Conservation (phyloP, 1,140 invertebrate genomes). For the Geopemphigus sp. region DNA sequence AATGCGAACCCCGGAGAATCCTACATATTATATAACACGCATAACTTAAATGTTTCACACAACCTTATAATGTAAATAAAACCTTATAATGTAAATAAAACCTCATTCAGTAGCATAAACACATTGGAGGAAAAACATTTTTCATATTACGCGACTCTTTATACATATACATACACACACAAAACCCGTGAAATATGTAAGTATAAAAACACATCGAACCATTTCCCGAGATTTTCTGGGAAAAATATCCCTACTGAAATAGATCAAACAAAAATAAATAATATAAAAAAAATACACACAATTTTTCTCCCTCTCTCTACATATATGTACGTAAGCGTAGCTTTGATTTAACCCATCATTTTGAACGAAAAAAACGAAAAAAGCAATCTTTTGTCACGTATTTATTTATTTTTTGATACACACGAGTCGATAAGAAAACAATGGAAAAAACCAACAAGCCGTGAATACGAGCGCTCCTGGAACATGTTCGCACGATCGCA, state of each 20-base stretch:
- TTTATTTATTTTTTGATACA: background rate
- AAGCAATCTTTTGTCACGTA: background rate
- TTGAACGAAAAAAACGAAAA: slow-evolving; percentile 12
- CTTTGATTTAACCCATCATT: background rate
- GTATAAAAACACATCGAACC: too few species aligned
- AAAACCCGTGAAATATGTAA: background rate
- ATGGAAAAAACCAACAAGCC: slow-evolving; percentile 11
- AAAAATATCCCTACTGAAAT: too few species aligned
- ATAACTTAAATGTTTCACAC: background rate
- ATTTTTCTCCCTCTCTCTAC: too few species aligned
- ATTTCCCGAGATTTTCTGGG: too few species aligned
- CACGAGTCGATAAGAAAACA: slow-evolving; percentile 11
- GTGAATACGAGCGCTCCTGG: background rate
- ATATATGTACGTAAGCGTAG: too few species aligned
- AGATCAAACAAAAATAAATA: too few species aligned
- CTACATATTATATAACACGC: background rate
- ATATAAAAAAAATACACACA: too few species aligned
- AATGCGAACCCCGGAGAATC: background rate
- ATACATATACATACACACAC: too few species aligned
- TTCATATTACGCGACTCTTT: background rate
- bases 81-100: background rate
- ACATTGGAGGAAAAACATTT: background rate
- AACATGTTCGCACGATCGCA: slow-evolving; percentile 14
- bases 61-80: background rate
- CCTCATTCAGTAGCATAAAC: background rate